Conservation (phyloP, 2,113 vertebrate genomes). For the Dinomys branickii region DNA sequence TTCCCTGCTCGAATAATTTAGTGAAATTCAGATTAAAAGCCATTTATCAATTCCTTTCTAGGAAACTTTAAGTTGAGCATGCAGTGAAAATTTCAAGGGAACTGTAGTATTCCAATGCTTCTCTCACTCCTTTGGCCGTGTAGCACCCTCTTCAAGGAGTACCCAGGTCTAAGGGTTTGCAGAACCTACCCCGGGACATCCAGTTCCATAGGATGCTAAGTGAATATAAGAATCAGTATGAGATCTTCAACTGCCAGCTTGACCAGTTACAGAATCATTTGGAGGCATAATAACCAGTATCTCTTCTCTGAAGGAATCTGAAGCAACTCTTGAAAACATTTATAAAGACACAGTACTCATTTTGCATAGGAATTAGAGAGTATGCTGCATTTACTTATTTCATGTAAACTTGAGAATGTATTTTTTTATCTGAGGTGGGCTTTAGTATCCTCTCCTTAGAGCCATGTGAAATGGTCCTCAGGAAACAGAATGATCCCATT, state of each 20-base stretch:
- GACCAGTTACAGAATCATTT: background rate
- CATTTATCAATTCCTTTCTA: background rate
- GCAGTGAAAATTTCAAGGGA: conserved; percentile 9
- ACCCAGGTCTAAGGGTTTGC: background rate
- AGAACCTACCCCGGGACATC: background rate
- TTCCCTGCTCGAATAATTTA: background rate
- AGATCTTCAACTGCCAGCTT: background rate
- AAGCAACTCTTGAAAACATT: conserved; percentile 46
- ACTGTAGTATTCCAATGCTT: background rate
- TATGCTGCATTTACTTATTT: conserved; percentile 15
- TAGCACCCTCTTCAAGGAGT: background rate
- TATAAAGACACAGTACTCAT: conserved; percentile 21
- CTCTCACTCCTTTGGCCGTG: background rate
- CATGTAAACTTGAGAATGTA: conserved; percentile 17
- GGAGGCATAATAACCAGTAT: background rate
- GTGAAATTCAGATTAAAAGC: background rate
- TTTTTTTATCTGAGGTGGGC: background rate
- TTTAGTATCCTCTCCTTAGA: background rate
- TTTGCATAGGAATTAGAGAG: conserved; percentile 6
- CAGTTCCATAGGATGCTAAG: background rate
- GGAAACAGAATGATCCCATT: conserved; percentile 34
- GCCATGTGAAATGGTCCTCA: background rate
- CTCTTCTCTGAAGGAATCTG: background rate
- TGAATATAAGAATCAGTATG: background rate
- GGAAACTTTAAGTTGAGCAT: background rate